These are phyloP conservation scores for Lithophane socia DNA, from an alignment of 2,888 invertebrate genomes.

Conservation along the genomic window DNA sequence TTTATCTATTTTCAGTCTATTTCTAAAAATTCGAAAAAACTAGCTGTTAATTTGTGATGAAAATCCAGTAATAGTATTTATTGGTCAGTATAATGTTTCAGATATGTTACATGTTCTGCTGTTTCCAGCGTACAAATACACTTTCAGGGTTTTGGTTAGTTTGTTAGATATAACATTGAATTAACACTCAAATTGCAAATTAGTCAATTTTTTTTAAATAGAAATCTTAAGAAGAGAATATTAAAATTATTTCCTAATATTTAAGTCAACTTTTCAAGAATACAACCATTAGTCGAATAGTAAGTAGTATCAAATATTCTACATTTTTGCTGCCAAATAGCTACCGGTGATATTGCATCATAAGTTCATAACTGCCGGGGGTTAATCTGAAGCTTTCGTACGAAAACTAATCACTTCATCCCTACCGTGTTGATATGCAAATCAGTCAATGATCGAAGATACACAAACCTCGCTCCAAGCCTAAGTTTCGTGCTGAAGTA, in stretches of 20 bases:
- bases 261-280: too few relatives aligned
- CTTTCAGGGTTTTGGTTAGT: too few relatives aligned
- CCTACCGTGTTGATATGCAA: constrained; percentile 21
- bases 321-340: neutral
- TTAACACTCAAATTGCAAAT: too few relatives aligned
- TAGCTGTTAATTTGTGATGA: neutral
- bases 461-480: neutral
- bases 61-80: too few relatives aligned
- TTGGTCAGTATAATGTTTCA: too few relatives aligned
- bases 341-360: neutral
- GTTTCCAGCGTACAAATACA: too few relatives aligned
- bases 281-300: neutral
- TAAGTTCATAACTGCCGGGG: neutral
- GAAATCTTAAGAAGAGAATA: too few relatives aligned
- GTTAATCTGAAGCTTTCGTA: constrained; percentile 2
- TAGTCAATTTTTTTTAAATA: too few relatives aligned
- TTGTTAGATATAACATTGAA: too few relatives aligned
- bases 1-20: neutral
- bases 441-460: constrained; percentile 19
- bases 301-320: neutral
- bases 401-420: constrained; percentile 8
- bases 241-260: too few relatives aligned
- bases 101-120: too few relatives aligned
- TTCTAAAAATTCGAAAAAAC: neutral
- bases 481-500: neutral